Percentiles rank a stretch among this genome's conserved stretches.
These are phyloP conservation scores for Nerophis lumbriciformis DNA, from an alignment of 2,113 vertebrate genomes.

Conservation along the genomic window DNA sequence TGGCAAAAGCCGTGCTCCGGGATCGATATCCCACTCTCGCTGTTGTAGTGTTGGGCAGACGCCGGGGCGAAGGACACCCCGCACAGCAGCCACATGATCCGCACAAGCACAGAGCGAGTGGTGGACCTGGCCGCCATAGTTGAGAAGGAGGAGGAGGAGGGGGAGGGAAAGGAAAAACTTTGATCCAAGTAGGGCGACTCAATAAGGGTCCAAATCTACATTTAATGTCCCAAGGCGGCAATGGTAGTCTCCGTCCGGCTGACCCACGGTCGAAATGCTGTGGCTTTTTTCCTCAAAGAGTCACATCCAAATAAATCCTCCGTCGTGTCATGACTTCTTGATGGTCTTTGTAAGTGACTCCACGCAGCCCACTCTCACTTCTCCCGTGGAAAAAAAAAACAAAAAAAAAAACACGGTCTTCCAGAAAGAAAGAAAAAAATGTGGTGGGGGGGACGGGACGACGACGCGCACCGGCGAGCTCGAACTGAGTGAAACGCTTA, in stretches of 20 bases:
- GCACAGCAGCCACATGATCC: constrained; percentile 55
- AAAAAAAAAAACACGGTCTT: constrained; percentile 25
- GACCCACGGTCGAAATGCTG: constrained; percentile 2
- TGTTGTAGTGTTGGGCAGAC: constrained; percentile 76
- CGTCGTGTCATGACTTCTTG: constrained; percentile 66
- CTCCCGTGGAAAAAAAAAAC: constrained; percentile 22
- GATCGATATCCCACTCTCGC: constrained; percentile 83
- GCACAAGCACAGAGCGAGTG: constrained; percentile 46
- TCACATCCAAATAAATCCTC: constrained; percentile 42
- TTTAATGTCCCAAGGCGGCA: not conserved
- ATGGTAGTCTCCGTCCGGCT: not conserved
- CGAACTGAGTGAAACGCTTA: not conserved
- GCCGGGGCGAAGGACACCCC: constrained; percentile 38
- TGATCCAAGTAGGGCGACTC: constrained; percentile 62
- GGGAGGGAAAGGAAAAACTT: constrained; percentile 53
- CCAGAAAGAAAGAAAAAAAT: not conserved
- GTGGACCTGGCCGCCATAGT: constrained; percentile 61
- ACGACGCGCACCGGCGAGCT: not conserved
- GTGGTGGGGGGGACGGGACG: not conserved
- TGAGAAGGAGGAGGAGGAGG: constrained; percentile 29
- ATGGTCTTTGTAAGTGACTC: constrained; percentile 70
- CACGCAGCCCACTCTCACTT: constrained; percentile 53
- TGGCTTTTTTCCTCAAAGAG: constrained; percentile 10
- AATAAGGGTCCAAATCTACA: constrained; percentile 29
- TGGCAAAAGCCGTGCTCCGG: constrained; percentile 91